These are phyloP conservation scores for Drosophila limbata DNA, from an alignment of 2,888 invertebrate genomes.

Conservation along the genomic window DNA sequence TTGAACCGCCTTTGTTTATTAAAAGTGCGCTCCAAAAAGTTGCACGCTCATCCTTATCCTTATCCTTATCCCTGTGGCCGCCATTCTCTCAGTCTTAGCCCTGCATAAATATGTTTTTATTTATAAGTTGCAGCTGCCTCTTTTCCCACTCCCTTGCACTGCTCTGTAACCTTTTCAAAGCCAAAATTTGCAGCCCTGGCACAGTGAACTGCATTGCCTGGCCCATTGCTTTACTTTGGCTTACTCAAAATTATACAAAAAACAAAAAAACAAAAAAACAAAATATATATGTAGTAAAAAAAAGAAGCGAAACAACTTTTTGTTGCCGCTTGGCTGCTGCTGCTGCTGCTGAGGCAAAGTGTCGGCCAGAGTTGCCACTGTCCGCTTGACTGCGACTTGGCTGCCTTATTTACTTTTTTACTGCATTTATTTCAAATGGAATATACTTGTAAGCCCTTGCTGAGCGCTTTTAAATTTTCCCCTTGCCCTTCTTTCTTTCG, in stretches of 20 bases:
- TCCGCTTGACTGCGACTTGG: conserved; percentile 24
- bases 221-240: conserved; percentile 23
- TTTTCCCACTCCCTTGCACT: background rate
- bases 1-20: conserved; percentile 54
- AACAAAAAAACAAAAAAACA: conserved; percentile 13
- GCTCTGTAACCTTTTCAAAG: conserved; percentile 73
- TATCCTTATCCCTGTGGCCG: conserved; percentile 72
- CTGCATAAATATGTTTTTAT: conserved; percentile 77
- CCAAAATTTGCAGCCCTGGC: conserved; percentile 68
- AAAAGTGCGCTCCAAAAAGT: conserved; percentile 63
- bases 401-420: conserved; percentile 49
- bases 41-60: conserved; percentile 73
- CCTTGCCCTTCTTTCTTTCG: background rate
- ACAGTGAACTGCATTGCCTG: conserved; percentile 9
- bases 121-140: conserved; percentile 61
- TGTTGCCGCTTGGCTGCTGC: conserved; percentile 74
- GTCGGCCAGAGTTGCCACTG: conserved; percentile 58
- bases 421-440: conserved; percentile 58
- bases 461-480: conserved; percentile 49
- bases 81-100: conserved; percentile 54
- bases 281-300: conserved; percentile 22
- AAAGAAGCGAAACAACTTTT: conserved; percentile 64
- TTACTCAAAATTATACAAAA: conserved; percentile 30
- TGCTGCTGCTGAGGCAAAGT: conserved; percentile 50
- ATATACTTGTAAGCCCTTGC: conserved; percentile 57